Percentiles rank a stretch among this genome's conserved stretches.
Conservation (phyloP, 2,797 vertebrate genomes). For the Heteromormyrus szaboi region DNA sequence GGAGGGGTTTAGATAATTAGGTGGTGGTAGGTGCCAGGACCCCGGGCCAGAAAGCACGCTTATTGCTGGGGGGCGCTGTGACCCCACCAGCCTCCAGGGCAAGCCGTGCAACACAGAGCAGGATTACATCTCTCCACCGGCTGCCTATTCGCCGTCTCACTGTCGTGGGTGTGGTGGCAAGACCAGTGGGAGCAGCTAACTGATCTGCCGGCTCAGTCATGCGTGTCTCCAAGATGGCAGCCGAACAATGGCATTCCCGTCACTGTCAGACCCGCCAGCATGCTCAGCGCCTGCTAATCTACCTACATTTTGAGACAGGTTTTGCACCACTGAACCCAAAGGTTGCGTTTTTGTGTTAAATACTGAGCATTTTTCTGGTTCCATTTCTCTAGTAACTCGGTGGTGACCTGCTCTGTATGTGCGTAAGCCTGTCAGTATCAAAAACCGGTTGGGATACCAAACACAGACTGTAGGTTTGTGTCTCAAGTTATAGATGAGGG, state of each 20-base stretch:
- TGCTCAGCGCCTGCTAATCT: neutral
- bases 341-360: neutral
- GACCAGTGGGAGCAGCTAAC: neutral
- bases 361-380: neutral
- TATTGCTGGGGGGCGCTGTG: neutral
- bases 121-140: neutral
- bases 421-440: neutral
- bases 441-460: neutral
- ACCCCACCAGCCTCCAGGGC: neutral
- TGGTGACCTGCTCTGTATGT: slow-evolving; percentile 9
- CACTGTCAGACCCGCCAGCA: neutral
- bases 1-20: slow-evolving; percentile 17
- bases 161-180: neutral
- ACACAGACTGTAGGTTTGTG: neutral
- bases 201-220: neutral
- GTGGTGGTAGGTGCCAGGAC: neutral
- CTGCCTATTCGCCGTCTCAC: neutral
- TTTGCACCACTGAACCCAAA: neutral
- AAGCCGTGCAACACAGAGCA: neutral
- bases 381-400: slow-evolving; percentile 8
- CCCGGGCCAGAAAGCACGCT: neutral
- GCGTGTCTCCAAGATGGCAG: neutral
- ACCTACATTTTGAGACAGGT: neutral
- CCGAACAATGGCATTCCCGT: neutral
- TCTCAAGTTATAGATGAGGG: neutral